These are phyloP conservation scores for Cyprinus carpio DNA, from an alignment of 2,113 vertebrate species.

Conservation along the genomic window DNA sequence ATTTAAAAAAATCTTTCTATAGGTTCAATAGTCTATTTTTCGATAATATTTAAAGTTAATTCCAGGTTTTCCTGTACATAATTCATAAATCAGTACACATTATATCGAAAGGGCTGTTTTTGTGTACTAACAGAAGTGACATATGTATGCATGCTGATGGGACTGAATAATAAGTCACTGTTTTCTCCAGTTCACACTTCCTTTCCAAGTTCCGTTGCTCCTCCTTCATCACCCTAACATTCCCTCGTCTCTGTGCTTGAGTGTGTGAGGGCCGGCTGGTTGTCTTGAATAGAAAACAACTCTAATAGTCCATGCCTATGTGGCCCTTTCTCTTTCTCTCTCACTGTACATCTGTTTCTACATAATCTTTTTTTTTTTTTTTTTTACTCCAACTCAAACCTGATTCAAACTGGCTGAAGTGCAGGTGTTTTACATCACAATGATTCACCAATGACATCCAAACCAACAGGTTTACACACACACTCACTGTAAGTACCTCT, in stretches of 20 bases:
- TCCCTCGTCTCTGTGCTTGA: conserved; percentile 39
- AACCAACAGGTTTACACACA: conserved; percentile 23
- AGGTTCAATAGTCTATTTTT: not conserved
- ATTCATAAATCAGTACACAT: no score
- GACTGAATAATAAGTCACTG: conserved; percentile 32
- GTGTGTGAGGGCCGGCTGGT: conserved; percentile 12
- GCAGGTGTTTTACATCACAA: conserved; percentile 7
- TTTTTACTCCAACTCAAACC: not conserved
- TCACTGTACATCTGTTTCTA: not conserved
- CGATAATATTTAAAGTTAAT: not conserved
- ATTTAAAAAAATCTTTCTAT: not conserved
- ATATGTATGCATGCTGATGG: not conserved
- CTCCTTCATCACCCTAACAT: conserved; percentile 27
- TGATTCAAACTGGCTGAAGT: not conserved
- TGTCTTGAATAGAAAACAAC: conserved; percentile 64
- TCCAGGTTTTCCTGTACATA: not conserved
- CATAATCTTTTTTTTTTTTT: not conserved
- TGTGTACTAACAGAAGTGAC: not conserved
- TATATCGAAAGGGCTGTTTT: not conserved
- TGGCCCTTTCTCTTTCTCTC: not conserved
- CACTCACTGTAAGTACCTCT: not conserved
- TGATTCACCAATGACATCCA: not conserved
- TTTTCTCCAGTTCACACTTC: conserved; percentile 23
- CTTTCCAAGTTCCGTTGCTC: conserved; percentile 24
- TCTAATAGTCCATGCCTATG: conserved; percentile 44